These are phyloP conservation scores for Labeo rohita DNA, from an alignment of 2,113 vertebrate genomes.

Conservation along the genomic window DNA sequence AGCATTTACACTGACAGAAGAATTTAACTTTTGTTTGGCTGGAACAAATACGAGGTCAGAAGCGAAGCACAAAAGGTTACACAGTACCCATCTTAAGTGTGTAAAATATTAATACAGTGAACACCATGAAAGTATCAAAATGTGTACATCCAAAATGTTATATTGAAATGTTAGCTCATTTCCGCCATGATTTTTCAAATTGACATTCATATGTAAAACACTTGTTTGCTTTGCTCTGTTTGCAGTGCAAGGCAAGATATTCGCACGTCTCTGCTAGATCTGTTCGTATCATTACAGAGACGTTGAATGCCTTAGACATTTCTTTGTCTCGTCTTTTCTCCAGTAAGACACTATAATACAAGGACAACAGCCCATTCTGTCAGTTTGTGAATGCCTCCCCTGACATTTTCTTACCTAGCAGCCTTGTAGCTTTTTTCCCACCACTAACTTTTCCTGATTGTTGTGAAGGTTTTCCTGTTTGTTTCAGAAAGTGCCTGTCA, in stretches of 20 bases:
- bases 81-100: too few relatives aligned
- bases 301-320: not conserved
- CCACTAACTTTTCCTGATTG: slow-evolving; percentile 5
- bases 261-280: not conserved
- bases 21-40: not conserved
- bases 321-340: not conserved
- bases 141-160: not conserved
- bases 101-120: not conserved
- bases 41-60: too few relatives aligned
- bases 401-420: slow-evolving; percentile 1
- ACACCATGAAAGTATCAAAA: not conserved
- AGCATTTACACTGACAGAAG: too few relatives aligned
- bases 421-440: not conserved
- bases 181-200: not conserved
- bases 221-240: not conserved
- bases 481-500: slow-evolving; percentile 30
- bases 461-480: slow-evolving; percentile 22
- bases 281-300: not conserved
- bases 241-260: not conserved
- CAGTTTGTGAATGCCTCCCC: slow-evolving; percentile 20
- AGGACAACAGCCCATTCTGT: slow-evolving; percentile 7
- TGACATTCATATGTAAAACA: not conserved
- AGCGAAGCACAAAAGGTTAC: too few relatives aligned
- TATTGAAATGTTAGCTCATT: not conserved
- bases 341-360: not conserved